Base-by-base conservation (phyloP, 2,797 vertebrate species). In the Leucoraja ocellata region DNA sequence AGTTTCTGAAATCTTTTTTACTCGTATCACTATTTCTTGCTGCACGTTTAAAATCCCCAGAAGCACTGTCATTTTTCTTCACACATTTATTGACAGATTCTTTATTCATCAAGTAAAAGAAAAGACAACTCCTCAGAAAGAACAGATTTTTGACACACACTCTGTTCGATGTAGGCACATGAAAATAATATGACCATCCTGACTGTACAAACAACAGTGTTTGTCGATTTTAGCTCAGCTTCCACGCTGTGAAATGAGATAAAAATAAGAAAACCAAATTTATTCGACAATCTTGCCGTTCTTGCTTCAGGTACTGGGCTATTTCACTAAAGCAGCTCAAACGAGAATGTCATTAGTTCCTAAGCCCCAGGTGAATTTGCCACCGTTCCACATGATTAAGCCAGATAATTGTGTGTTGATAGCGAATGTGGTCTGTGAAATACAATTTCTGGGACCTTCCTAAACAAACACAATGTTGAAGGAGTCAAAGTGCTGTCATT, bases 381-480 rank as follows among this genome's bases (percentile, higher is more conserved):
- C 98, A 98, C 98, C 98, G 98, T 99, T 99, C 99, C 98, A 99
- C 98, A 99, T 99, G 99, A 99, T 99, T 99, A 99, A 99, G 98
- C 98, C 98, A 99, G 98, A 99, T 99, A 99, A 99, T 99, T 99
- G 98, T 99, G 99, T 99, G 98, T 99, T 99, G 99, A 99, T 99
- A 99, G 98, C 97, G 97, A 99, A 98, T 98, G 98, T 98, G 98
- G 98, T 98, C 98, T 98, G 98, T 98, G 98, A 98, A 99, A 99
- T 99, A 99, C 98, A 99, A 99, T 99, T 99, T 99, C 98, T 98
- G 95, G 98, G 97, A 97, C 98, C 98, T 98, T 99, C 98, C 98
- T 98, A 99, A 99, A 99, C 98, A 99, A 99, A 99, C 98, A 97
- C 96, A 99, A 98, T 98, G 98, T 98, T 98, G 97, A 97, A 98